These are phyloP conservation scores for Otolemur garnettii DNA, from an alignment of 2,113 vertebrate species.

Conservation along the genomic window DNA sequence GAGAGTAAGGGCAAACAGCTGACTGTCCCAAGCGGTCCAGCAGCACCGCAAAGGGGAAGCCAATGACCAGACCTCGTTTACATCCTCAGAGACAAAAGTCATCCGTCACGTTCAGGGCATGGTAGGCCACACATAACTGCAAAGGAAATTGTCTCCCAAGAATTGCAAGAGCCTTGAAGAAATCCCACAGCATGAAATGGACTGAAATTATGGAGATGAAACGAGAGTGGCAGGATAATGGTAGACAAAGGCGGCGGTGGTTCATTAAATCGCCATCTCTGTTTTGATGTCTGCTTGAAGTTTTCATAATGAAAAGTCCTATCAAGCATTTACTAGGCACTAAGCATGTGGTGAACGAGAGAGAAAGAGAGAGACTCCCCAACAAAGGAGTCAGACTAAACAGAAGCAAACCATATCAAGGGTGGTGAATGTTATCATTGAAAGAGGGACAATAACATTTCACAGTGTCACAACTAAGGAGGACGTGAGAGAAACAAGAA, in stretches of 20 bases:
- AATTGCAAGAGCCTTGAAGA: not conserved
- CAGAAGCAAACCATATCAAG: not conserved
- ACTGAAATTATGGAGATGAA: not conserved
- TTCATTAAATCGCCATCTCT: not conserved
- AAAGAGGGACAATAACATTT: not conserved
- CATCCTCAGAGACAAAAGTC: not conserved
- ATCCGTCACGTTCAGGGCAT: not conserved
- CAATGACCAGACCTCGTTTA: not conserved
- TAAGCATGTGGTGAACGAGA: not conserved
- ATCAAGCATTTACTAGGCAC: too few relatives aligned
- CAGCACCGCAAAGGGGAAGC: not conserved
- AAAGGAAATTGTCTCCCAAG: not conserved
- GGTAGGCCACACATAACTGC: not conserved
- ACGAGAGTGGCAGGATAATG: not conserved
- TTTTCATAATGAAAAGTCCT: not conserved
- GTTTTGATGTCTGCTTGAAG: not conserved
- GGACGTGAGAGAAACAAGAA: not conserved
- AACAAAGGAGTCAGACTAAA: not conserved
- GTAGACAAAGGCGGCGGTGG: not conserved
- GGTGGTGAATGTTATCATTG: not conserved
- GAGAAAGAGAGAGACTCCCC: too few relatives aligned
- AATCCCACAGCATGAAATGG: not conserved
- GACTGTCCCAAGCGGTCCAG: not conserved
- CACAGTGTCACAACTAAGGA: not conserved
- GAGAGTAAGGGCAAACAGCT: not conserved